Base-by-base conservation (phyloP, 2,888 invertebrate genomes). In the Catocala sponsa region DNA sequence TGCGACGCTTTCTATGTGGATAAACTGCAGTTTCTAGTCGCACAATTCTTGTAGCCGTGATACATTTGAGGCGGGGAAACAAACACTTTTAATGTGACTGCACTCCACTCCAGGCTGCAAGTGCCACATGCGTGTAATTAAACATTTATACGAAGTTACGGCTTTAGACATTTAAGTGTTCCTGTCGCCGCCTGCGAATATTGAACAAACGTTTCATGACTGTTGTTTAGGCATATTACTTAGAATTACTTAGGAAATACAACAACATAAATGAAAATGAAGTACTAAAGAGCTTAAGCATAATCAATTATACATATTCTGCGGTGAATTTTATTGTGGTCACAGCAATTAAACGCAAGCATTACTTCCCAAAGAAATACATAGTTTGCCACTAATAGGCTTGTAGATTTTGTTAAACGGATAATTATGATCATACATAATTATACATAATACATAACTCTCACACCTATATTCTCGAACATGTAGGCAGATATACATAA, bases 21-120 rank as follows among this genome's bases (percentile, higher is more conserved):
- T 87, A 84, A 84, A 87, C 83, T 88, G 88, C 89, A 89, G 81
- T 86, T 84, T 72, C 77, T 77, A 72, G 79, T 67, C 64, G 70
- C 69, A 63, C 72, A 70, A 70, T 78, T 78, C 76, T 66, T 77
- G 78, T 79, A 68, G 57, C 65, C 55, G 73, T 74, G 81, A 81
- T 81, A 79, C 71, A 85, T 82, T 73, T 74, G 63, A 74, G 65
- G 66, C 68, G 65, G 69, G 69, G 69, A 74, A 79, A 77, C 76
- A 76, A 80, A 82, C 59, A 72, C 62, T 72, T 72, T 73, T 58
- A 66, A 60, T 62, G 64, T 48, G 63, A 43, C 43, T 60, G 50
- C 33, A 68, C 59, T 61, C 59, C 49, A 44, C 25, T 25, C 1
- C 25, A 25, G 25, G 32, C 12, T 56, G 43, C 48, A 64, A 55